phyloP scores from a whole-genome alignment of 2,113 vertebrate genomes.

The Oophaga pumilio region DNA sequence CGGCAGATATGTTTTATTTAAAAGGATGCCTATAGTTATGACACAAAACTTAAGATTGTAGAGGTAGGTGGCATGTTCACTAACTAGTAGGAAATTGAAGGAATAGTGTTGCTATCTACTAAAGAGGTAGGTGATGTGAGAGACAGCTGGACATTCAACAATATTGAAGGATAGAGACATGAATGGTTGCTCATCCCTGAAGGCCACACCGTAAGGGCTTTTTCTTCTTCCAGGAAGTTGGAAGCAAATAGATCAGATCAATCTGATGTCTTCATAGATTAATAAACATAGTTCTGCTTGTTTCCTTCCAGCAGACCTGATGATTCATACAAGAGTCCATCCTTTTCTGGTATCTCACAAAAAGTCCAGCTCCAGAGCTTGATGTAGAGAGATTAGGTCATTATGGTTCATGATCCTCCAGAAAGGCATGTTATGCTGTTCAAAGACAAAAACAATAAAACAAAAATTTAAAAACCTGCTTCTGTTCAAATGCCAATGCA shows the following conservation, averaged over 20 bases:
- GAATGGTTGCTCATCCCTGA: neutral
- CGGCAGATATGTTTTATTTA: neutral
- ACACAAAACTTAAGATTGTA: neutral
- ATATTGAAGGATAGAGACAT: neutral
- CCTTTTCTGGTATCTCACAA: constrained; percentile 73
- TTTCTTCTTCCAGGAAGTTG: neutral
- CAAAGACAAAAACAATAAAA: constrained; percentile 44
- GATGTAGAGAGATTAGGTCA: constrained; percentile 93
- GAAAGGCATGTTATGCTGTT: constrained; percentile 98
- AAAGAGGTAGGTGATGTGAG: constrained; percentile 20
- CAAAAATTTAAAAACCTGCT: neutral
- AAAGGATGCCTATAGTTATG: neutral
- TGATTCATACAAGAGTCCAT: constrained; percentile 11
- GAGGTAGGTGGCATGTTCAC: constrained; percentile 31
- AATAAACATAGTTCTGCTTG: neutral
- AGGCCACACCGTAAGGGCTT: neutral
- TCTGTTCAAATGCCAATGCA: neutral
- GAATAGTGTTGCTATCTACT: neutral
- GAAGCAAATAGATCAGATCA: neutral
- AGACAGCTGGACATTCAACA: constrained; percentile 1
- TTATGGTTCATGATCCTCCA: constrained; percentile 94
- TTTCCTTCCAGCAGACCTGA: neutral
- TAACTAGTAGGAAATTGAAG: constrained; percentile 16
- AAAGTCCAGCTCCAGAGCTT: constrained; percentile 96
- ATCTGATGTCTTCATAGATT: neutral